Evolutionary conservation across 2,888 invertebrate genomes (phyloP).

Genomic region (Lepidochrysops patricia): DNA sequence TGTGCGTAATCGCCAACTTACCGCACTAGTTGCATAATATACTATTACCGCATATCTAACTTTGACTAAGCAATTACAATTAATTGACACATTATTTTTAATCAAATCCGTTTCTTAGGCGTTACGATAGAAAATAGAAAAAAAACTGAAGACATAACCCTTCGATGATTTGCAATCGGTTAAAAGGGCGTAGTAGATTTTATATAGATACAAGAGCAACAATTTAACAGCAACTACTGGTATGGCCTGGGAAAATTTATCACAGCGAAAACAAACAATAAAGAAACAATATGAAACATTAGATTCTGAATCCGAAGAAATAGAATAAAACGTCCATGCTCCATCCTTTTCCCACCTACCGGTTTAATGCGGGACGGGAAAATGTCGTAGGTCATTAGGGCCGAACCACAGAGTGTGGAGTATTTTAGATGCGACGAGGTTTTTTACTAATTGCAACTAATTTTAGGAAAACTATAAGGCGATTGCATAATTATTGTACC

Average conservation of each 20-base stretch:
- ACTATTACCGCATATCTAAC: no score
- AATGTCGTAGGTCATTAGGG: constrained; percentile 73
- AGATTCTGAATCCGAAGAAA: constrained; percentile 33
- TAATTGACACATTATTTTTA: no score
- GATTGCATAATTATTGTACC: no score
- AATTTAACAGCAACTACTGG: background rate
- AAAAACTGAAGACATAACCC: background rate
- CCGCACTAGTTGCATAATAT: no score
- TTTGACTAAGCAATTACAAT: no score
- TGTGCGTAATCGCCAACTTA: no score
- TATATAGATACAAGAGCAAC: background rate
- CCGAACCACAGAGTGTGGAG: background rate
- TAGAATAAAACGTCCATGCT: constrained; percentile 2
- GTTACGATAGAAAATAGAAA: no score
- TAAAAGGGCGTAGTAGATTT: background rate
- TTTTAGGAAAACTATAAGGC: no score
- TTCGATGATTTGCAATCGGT: no score
- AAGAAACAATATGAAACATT: constrained; percentile 58
- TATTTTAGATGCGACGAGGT: no score
- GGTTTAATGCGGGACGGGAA: constrained; percentile 45
- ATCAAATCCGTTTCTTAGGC: no score
- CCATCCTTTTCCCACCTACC: constrained; percentile 38
- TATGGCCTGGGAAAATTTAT: constrained; percentile 14
- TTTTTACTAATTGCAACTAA: no score
- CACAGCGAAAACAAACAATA: constrained; percentile 31